Evolutionary conservation across 2,888 invertebrate species (phyloP).

Genomic region (Xylota sylvarum): DNA sequence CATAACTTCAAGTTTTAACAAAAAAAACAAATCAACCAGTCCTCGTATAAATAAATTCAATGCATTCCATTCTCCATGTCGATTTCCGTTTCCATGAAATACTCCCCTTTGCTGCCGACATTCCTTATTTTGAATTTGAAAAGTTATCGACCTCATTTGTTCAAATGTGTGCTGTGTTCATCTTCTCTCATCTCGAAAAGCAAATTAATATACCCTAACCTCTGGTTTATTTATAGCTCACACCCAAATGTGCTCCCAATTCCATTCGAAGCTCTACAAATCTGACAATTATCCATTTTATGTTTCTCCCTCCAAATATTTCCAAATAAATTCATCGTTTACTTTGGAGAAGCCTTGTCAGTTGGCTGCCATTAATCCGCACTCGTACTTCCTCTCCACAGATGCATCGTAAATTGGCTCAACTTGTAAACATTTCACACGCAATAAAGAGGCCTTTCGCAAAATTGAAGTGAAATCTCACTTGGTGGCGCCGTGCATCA

Average conservation of each 20-base stretch:
- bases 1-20: neutral
- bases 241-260: conserved; percentile 37
- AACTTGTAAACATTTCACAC: conserved; percentile 59
- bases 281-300: conserved; percentile 44
- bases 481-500: conserved; percentile 36
- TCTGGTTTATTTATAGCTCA: conserved; percentile 27
- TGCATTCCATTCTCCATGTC: conserved; percentile 11
- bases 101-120: neutral
- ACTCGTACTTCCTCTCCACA: conserved; percentile 29
- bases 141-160: conserved; percentile 65
- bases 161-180: conserved; percentile 35
- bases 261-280: conserved; percentile 25
- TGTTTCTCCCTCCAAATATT: conserved; percentile 16
- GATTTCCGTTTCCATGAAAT: conserved; percentile 30
- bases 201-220: conserved; percentile 37
- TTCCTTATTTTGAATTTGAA: conserved; percentile 39
- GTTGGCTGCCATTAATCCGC: conserved; percentile 5
- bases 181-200: conserved; percentile 27
- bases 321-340: conserved; percentile 37
- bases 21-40: neutral
- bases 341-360: conserved; percentile 24
- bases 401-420: conserved; percentile 50
- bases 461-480: conserved; percentile 38
- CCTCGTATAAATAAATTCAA: conserved; percentile 6
- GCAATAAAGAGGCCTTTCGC: conserved; percentile 47